Evolutionary conservation across 2,888 invertebrate species (phyloP).

Genomic region (Auanema freiburgensis): DNA sequence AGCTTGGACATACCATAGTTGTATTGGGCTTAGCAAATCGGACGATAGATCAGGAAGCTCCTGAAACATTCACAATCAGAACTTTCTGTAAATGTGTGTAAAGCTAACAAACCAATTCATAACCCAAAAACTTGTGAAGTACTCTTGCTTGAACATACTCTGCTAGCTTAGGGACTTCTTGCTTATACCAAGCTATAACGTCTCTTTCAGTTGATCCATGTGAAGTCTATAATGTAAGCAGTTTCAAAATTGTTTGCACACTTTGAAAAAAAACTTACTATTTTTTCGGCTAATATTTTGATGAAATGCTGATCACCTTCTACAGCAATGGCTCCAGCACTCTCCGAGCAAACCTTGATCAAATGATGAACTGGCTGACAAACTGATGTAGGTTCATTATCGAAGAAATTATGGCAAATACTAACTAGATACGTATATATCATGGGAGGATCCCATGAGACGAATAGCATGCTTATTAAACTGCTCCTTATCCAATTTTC

Average conservation of each 20-base stretch:
- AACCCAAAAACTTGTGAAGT: conserved; percentile 12
- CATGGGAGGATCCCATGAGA: conserved; percentile 7
- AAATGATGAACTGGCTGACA: conserved; percentile 43
- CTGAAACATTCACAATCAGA: conserved; percentile 17
- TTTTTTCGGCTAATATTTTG: conserved; percentile 27
- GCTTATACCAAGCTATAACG: conserved; percentile 11
- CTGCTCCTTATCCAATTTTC: not conserved
- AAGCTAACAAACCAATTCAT: conserved; percentile 9
- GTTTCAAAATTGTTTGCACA: not conserved
- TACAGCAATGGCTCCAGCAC: conserved; percentile 35
- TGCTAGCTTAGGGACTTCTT: conserved; percentile 29
- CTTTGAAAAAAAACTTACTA: conserved; percentile 25
- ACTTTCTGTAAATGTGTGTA: not conserved
- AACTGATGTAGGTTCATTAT: conserved; percentile 14
- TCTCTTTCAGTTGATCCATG: conserved; percentile 18
- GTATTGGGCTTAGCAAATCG: conserved; percentile 50
- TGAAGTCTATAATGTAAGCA: not conserved
- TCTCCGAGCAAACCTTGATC: conserved; percentile 47
- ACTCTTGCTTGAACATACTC: conserved; percentile 24
- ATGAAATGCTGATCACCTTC: conserved; percentile 42
- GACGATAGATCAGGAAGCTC: conserved; percentile 32
- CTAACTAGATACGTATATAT: conserved; percentile 15
- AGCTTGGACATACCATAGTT: conserved; percentile 51
- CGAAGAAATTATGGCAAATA: too few relatives aligned
- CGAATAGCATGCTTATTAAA: conserved; percentile 9